Evolutionary conservation across 2,888 invertebrate genomes (phyloP).

Genomic region (Xestia c-nigrum): DNA sequence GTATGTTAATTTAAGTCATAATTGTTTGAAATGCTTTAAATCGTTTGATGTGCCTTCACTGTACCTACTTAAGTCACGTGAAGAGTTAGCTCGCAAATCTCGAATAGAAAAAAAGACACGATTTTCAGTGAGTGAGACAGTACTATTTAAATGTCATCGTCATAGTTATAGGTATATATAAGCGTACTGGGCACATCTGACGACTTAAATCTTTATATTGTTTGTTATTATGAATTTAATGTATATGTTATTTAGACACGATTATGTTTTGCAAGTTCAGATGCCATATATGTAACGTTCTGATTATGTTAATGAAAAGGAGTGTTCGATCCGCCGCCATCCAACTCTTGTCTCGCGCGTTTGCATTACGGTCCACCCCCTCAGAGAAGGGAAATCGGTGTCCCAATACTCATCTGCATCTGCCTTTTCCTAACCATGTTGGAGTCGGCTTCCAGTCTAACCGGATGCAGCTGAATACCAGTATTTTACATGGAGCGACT

Average conservation of each 20-base stretch:
- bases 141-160: not conserved
- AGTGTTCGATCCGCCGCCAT: too few relatives aligned
- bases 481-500: too few relatives aligned
- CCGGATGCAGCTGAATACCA: too few relatives aligned
- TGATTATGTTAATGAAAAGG: not conserved
- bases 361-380: too few relatives aligned
- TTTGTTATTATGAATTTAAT: not conserved
- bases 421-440: too few relatives aligned
- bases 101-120: not conserved
- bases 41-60: not conserved
- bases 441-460: too few relatives aligned
- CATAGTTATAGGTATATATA: not conserved
- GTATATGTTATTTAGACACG: not conserved
- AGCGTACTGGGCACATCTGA: not conserved
- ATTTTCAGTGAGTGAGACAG: not conserved
- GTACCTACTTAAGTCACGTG: not conserved
- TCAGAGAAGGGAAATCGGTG: too few relatives aligned
- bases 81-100: not conserved
- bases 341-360: too few relatives aligned
- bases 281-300: not conserved
- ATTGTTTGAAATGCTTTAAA: not conserved
- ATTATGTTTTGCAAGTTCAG: not conserved
- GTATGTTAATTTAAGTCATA: not conserved
- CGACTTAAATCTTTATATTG: not conserved
- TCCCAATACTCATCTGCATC: too few relatives aligned